These are phyloP conservation scores for Chaetorhynchus papuensis DNA, from an alignment of 2,113 vertebrate genomes.

Conservation along the genomic window DNA sequence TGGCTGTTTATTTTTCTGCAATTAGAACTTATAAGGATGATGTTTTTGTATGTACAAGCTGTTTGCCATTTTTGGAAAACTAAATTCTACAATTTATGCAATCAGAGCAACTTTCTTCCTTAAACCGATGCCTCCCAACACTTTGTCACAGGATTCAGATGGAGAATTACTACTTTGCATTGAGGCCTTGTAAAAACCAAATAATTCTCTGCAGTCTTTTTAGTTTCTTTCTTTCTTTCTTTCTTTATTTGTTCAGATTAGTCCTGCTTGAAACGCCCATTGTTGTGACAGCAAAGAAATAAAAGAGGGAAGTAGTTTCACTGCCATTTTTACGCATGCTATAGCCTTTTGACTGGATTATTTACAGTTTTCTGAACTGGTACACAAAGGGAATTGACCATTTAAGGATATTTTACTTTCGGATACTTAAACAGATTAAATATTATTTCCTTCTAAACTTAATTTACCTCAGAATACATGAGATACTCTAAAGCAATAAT, in stretches of 20 bases:
- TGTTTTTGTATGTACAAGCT: not conserved
- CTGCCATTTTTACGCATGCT: not conserved
- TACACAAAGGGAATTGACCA: not conserved
- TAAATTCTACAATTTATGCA: not conserved
- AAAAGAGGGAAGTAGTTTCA: not conserved
- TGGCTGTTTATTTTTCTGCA: not conserved
- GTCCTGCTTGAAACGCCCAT: not conserved
- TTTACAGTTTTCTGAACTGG: not conserved
- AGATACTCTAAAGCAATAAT: not conserved
- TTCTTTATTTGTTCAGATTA: not conserved
- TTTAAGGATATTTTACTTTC: not conserved
- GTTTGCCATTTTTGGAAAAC: not conserved
- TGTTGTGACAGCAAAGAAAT: not conserved
- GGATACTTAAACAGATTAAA: not conserved
- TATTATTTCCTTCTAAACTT: not conserved
- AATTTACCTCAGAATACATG: not conserved
- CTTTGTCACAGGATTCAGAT: not conserved
- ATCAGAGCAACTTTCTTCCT: not conserved
- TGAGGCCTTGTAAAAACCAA: not conserved
- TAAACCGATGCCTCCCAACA: not conserved
- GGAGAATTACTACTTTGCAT: not conserved
- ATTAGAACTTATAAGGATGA: not conserved
- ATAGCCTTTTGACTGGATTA: not conserved
- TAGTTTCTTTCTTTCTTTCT: not conserved
- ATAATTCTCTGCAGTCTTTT: not conserved